phyloP scores from a whole-genome alignment of 2,888 invertebrate genomes.

The Bellardia bayeri region DNA sequence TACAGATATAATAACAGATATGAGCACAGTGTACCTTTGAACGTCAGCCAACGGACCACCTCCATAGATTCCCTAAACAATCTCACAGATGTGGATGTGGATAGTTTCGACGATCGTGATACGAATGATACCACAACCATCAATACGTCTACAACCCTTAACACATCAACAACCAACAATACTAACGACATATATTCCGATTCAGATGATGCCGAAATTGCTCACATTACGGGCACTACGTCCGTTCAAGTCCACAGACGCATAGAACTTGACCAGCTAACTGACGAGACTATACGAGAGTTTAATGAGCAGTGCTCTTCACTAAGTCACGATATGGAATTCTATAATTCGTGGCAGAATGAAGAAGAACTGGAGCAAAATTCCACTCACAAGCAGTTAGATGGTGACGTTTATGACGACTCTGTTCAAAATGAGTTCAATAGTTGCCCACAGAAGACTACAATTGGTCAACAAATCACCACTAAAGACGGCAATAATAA shows the following conservation, averaged over 20 bases:
- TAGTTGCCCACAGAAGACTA: neutral
- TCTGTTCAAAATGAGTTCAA: slow-evolving; percentile 4
- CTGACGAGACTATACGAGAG: slow-evolving; percentile 81
- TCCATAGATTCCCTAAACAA: slow-evolving; percentile 89
- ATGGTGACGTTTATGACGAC: slow-evolving; percentile 35
- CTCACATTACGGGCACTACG: slow-evolving; percentile 84
- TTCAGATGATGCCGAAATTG: slow-evolving; percentile 89
- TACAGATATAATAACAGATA: slow-evolving; percentile 10
- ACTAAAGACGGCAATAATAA: slow-evolving; percentile 59
- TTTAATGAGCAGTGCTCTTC: slow-evolving; percentile 82
- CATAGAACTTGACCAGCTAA: slow-evolving; percentile 83
- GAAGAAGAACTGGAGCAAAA: slow-evolving; percentile 79
- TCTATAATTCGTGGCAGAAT: slow-evolving; percentile 82
- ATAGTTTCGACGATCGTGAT: slow-evolving; percentile 83
- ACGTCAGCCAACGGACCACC: slow-evolving; percentile 78
- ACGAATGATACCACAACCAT: slow-evolving; percentile 83
- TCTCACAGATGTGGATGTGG: slow-evolving; percentile 87
- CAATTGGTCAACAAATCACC: neutral
- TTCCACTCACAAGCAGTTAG: slow-evolving; percentile 73
- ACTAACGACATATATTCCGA: slow-evolving; percentile 85
- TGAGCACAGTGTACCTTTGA: neutral
- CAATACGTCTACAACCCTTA: slow-evolving; percentile 27
- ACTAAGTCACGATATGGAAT: slow-evolving; percentile 79
- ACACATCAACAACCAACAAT: slow-evolving; percentile 76
- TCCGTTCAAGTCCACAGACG: slow-evolving; percentile 81